Evolutionary conservation across 2,113 vertebrate genomes (phyloP).

Genomic region (Galemys pyrenaicus): DNA sequence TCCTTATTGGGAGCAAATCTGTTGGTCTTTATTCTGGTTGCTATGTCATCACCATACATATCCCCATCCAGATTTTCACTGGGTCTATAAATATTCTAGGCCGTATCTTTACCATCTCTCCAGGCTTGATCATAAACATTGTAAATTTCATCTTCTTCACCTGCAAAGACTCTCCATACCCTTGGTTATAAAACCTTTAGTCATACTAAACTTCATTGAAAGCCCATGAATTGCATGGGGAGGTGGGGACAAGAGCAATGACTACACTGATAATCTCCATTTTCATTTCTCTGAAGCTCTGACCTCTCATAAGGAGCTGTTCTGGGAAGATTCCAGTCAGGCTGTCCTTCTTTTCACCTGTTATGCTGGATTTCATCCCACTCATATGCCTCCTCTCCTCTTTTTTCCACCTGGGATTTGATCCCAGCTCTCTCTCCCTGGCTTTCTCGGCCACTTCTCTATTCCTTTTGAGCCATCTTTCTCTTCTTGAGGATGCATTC

Average conservation of each 20-base stretch:
- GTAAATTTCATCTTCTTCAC: constrained; percentile 95
- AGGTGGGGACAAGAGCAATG: constrained; percentile 93
- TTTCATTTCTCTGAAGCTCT: constrained; percentile 97
- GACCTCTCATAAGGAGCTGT: constrained; percentile 85
- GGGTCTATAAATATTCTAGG: constrained; percentile 95
- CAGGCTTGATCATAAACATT: constrained; percentile 97
- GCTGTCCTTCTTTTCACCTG: too few species aligned
- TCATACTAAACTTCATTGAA: constrained; percentile 95
- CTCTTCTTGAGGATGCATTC: constrained; percentile 99
- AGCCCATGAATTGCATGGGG: constrained; percentile 87
- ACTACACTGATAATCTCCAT: constrained; percentile 96
- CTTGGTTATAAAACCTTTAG: constrained; percentile 96
- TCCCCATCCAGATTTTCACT: constrained; percentile 95
- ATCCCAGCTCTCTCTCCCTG: constrained; percentile 97
- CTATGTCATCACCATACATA: constrained; percentile 93
- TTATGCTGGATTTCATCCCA: too few species aligned
- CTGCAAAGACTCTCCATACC: constrained; percentile 99
- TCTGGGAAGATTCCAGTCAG: too few species aligned
- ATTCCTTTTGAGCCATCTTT: constrained; percentile 98
- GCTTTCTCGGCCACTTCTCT: constrained; percentile 97
- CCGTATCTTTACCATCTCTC: constrained; percentile 94
- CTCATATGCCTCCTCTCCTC: constrained; percentile 42
- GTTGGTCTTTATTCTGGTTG: constrained; percentile 91
- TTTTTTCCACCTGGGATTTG: constrained; percentile 96
- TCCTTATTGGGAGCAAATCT: constrained; percentile 97